Evolutionary conservation across 2,113 vertebrate species (phyloP), one percentile per base, ranked within the genome.

Genomic region (Cheirogaleus medius): DNA sequence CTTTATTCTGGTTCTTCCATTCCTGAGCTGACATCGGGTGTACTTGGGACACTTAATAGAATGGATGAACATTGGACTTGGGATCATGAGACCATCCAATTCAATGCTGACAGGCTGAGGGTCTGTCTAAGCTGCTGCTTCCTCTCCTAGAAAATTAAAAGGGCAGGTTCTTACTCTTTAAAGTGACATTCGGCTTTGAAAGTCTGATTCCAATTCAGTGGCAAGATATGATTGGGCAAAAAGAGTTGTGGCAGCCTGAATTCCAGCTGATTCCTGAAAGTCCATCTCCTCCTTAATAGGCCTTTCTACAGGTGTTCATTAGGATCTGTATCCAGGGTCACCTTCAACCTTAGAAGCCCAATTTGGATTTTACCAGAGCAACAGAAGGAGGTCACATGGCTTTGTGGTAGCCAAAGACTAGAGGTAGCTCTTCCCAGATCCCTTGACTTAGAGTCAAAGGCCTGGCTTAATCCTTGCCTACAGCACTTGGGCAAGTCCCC

Each of bases 121-220:
- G 13, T 4, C 6, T 7, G 1, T 64, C 56, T 37, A 27, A 32
- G 2, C 34, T 52, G 71, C 17, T 54, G 14, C 42, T 80, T 58
- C n/a, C 34, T 64, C 39, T 14, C 83, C 69, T 44, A 21, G 47
- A 64, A 88, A 69, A 85, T 42, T 34, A 54, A 47, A 44, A 73
- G 4, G 9, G 32, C 12, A 49, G 37, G 44, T 34, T 83, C 39
- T 87, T 56, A 27, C 71, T 73, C 34, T 91, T 74, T 95, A 17
- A 66, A 52, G 25, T 64, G 37, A 42, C 11, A 95, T 56, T 32
- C 21, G 47, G 17, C 34, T 76, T 77, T 54, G 29, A 69, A 96
- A 85, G 32, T 93, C 71, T 93, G 27, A 56, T 90, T 91, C 52
- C 32, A 47, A 93, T 63, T 63, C 60, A 63, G 60, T 63, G 60